Percentiles rank a stretch among this genome's conserved stretches.
phyloP scores from a whole-genome alignment of 2,113 vertebrate species.

The Tupaia chinensis region DNA sequence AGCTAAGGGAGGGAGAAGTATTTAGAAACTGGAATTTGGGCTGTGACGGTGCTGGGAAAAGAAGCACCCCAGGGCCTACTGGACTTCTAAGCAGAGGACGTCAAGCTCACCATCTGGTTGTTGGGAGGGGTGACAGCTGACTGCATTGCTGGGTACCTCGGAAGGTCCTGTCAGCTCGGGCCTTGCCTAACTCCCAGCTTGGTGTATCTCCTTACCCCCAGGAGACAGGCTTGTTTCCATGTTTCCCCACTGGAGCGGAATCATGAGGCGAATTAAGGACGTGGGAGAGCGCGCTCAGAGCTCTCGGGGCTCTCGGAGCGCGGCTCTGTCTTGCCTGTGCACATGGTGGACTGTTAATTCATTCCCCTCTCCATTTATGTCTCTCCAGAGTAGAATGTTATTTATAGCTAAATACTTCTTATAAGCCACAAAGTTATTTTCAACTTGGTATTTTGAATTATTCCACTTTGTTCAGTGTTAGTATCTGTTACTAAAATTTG shows the following conservation, averaged over 20 bases:
- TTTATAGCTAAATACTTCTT: conserved; percentile 21
- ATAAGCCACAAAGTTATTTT: conserved; percentile 5
- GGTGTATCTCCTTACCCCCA: not conserved
- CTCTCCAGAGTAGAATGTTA: not conserved
- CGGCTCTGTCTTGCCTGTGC: not conserved
- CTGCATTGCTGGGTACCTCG: not conserved
- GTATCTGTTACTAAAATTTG: not conserved
- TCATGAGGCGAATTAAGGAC: not conserved
- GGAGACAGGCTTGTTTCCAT: not conserved
- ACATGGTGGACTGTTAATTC: not conserved
- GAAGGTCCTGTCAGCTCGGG: not conserved
- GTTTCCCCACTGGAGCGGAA: not conserved
- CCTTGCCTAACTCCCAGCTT: not conserved
- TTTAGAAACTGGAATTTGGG: not conserved
- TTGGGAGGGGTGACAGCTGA: not conserved
- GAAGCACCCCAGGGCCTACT: not conserved
- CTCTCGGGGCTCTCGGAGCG: too few relatives aligned
- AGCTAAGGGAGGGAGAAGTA: not conserved
- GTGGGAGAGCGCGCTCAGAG: not conserved
- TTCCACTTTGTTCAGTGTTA: not conserved
- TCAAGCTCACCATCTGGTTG: not conserved
- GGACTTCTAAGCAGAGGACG: not conserved
- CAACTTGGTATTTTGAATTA: conserved; percentile 31
- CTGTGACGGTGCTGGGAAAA: not conserved
- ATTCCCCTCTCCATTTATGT: not conserved